Percentiles rank a stretch among this genome's conserved stretches.
Conservation (phyloP, 2,888 invertebrate genomes). For the Kuschelorhynchus macadamiae region DNA sequence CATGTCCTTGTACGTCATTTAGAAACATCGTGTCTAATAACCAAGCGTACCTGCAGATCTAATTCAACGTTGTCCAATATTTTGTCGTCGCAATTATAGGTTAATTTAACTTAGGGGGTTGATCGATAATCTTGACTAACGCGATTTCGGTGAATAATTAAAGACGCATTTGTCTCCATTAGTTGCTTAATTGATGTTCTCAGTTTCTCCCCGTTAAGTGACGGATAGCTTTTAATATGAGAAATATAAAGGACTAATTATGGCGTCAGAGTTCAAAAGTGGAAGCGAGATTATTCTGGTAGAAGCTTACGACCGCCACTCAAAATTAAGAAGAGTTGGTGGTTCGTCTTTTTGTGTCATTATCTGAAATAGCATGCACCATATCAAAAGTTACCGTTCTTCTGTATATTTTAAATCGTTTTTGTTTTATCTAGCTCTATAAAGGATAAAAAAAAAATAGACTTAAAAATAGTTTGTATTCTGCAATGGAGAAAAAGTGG, state of each 20-base stretch:
- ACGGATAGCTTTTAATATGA: constrained; percentile 46
- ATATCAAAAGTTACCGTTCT: no score
- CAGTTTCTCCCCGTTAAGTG: constrained; percentile 37
- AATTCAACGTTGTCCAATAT: constrained; percentile 33
- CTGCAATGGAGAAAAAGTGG: no score
- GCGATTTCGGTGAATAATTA: constrained; percentile 47
- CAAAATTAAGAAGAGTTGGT: neutral
- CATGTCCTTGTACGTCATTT: no score
- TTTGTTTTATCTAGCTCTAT: no score
- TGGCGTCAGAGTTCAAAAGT: constrained; percentile 29
- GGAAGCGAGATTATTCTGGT: constrained; percentile 22
- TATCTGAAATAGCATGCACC: no score
- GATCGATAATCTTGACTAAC: constrained; percentile 45
- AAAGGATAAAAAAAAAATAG: no score
- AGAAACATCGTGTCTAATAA: no score
- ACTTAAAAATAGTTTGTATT: no score
- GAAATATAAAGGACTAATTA: constrained; percentile 32
- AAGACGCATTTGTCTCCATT: constrained; percentile 50
- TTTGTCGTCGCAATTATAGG: constrained; percentile 33
- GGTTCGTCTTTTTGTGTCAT: neutral
- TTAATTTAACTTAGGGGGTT: constrained; percentile 30
- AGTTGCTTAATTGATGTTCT: constrained; percentile 48
- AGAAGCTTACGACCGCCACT: constrained; percentile 2
- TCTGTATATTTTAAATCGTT: no score
- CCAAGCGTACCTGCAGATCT: no score